Conservation (phyloP, 2,797 vertebrate genomes). For the Chloroceryle inda region DNA sequence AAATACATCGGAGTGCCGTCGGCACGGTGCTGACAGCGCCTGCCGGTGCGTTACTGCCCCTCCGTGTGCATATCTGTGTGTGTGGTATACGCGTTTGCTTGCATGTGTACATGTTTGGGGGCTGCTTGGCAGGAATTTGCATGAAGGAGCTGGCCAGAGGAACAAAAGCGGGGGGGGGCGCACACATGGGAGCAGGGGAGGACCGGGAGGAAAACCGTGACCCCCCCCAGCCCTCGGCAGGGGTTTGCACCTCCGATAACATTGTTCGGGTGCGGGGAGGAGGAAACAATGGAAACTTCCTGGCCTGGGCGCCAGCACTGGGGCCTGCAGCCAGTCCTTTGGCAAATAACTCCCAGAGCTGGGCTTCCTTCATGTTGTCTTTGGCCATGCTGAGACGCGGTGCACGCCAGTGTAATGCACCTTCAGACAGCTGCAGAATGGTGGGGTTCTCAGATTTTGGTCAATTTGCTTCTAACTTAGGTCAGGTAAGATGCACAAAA, state of each 20-base stretch:
- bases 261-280: neutral
- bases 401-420: fast-evolving
- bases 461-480: neutral
- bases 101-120: fast-evolving
- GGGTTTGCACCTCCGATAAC: neutral
- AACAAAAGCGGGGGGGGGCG: neutral
- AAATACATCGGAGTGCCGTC: fast-evolving
- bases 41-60: neutral
- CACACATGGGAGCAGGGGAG: neutral
- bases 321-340: neutral
- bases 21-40: neutral
- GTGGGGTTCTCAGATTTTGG: neutral
- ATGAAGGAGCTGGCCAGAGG: neutral
- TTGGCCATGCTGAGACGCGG: fast-evolving
- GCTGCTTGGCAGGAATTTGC: neutral
- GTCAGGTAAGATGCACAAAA: neutral
- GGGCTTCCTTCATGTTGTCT: neutral
- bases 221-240: neutral
- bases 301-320: neutral
- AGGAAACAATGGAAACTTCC: slow-evolving; percentile 51
- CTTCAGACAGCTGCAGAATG: fast-evolving
- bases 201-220: neutral
- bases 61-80: fast-evolving
- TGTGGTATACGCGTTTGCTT: fast-evolving
- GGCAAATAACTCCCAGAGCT: neutral